phyloP scores from a whole-genome alignment of 2,797 vertebrate genomes.

The Macropodus opercularis region DNA sequence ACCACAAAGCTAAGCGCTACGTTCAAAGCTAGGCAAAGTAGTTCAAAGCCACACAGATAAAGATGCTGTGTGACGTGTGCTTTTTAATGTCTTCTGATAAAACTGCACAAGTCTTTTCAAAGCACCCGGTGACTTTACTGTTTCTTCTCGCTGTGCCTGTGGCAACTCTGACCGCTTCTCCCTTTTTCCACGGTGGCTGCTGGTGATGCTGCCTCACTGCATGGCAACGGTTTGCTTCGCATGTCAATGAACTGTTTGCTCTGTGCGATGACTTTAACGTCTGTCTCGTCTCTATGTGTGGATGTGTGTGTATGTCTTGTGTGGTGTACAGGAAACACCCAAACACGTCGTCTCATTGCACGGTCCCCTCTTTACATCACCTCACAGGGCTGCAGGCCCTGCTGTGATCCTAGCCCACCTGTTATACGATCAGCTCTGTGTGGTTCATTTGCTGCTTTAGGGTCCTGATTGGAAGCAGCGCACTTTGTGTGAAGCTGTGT shows the following conservation, averaged over 20 bases:
- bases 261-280: slow-evolving; percentile 43
- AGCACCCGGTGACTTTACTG: slow-evolving; percentile 32
- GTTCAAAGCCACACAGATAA: slow-evolving; percentile 58
- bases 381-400: slow-evolving; percentile 84
- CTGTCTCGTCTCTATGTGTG: no score
- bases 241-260: slow-evolving; percentile 52
- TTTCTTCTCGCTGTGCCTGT: slow-evolving; percentile 26
- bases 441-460: slow-evolving; percentile 24
- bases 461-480: slow-evolving; percentile 6
- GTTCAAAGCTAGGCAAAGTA: slow-evolving; percentile 59
- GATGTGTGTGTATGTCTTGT: slow-evolving; percentile 43
- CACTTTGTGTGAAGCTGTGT: slow-evolving; percentile 19
- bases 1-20: slow-evolving; percentile 24
- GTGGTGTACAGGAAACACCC: slow-evolving; percentile 82
- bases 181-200: slow-evolving; percentile 22
- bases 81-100: slow-evolving; percentile 54
- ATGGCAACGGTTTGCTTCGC: slow-evolving; percentile 56
- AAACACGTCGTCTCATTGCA: slow-evolving; percentile 83
- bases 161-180: slow-evolving; percentile 36
- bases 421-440: slow-evolving; percentile 31
- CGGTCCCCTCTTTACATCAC: slow-evolving; percentile 74
- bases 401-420: slow-evolving; percentile 54
- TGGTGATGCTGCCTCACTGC: slow-evolving; percentile 49
- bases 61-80: slow-evolving; percentile 43
- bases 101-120: slow-evolving; percentile 49